Base-by-base conservation (phyloP, 2,888 invertebrate genomes). In the Ernsta delagoae region DNA sequence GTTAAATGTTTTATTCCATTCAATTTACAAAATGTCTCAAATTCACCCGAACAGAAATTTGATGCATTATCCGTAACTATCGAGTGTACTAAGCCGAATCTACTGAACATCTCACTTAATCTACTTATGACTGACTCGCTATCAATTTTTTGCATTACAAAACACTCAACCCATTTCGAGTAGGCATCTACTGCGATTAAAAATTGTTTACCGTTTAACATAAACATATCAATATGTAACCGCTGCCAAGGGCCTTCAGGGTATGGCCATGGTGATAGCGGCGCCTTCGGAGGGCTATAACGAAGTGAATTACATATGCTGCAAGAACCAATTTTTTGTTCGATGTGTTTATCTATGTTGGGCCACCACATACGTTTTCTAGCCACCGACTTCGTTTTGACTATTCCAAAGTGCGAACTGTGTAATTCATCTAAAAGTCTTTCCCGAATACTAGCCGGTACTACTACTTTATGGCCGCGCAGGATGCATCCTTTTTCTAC, bases 121-220 rank as follows among this genome's bases (percentile, higher is more conserved):
- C 24, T 54, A 54, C 24, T 54, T n/a, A 54, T 54, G 4, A 54
- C 54, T 31, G 54, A 54, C 31, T 54, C 54, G n/a, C 54, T 54
- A 54, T 54, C 54, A 3, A 11, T 54, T 31, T 54, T 54, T 24
- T 54, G 54, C 54, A 54, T 54, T 9, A 31, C 24, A 54, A 54
- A 54, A 24, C 57, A 57, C 11, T 57, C n/a, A 24, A 57, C 36
- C 34, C 31, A 57, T 57, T 57, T 57, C 3, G 57, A 34, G 5
- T 54, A 54, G 31, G 54, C 54, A 31, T 54, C 54, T 54, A 54
- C 54, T 54, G 8, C 54, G 54, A 16, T 54, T 54, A 54, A 54
- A 16, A 54, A 54, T 54, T 54, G 54, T 24, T n/a, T 45, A 4
- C 45, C 45, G 4, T 45, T 45, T 45, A 45, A 45, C 45, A 45